Evolutionary conservation across 1,140 invertebrate genomes (phyloP).

Genomic region (Psilanteris sp.): DNA sequence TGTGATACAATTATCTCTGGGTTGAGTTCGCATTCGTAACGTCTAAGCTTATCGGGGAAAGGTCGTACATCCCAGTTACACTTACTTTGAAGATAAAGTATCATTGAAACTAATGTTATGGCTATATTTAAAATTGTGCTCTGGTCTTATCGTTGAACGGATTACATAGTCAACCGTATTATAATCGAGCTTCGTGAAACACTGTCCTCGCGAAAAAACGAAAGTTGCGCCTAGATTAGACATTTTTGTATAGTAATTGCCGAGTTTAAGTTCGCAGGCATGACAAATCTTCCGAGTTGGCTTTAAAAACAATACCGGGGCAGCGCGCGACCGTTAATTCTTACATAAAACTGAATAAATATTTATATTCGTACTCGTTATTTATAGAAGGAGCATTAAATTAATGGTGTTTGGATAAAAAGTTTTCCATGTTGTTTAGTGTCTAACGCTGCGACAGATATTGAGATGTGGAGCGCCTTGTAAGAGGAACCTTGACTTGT

Average conservation of each 20-base stretch:
- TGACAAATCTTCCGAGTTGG: slow-evolving; percentile 3
- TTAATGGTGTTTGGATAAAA: slow-evolving; percentile 31
- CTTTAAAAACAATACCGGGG: background rate
- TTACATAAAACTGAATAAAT: slow-evolving; percentile 27
- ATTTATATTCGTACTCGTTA: slow-evolving; percentile 5
- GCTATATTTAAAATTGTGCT: slow-evolving; percentile 73
- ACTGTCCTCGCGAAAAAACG: slow-evolving; percentile 20
- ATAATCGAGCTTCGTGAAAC: slow-evolving; percentile 41
- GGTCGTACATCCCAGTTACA: slow-evolving; percentile 77
- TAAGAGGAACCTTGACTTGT: slow-evolving; percentile 64
- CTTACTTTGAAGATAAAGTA: slow-evolving; percentile 74
- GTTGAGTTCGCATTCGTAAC: slow-evolving; percentile 63
- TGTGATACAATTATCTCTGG: slow-evolving; percentile 67
- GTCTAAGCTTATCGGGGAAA: slow-evolving; percentile 74
- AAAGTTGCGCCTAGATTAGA: slow-evolving; percentile 5
- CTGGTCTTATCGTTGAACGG: slow-evolving; percentile 62
- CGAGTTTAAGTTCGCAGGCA: slow-evolving; percentile 2
- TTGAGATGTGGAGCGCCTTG: slow-evolving; percentile 20
- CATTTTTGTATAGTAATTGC: no score
- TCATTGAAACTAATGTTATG: slow-evolving; percentile 73
- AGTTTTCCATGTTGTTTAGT: slow-evolving; percentile 18
- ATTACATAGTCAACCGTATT: slow-evolving; percentile 63
- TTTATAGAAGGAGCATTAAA: background rate
- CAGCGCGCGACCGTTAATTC: background rate
- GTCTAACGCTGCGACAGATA: slow-evolving; percentile 35